These are phyloP conservation scores for Yoshiicerus persimilis DNA, from an alignment of 1,140 invertebrate species.

Conservation along the genomic window DNA sequence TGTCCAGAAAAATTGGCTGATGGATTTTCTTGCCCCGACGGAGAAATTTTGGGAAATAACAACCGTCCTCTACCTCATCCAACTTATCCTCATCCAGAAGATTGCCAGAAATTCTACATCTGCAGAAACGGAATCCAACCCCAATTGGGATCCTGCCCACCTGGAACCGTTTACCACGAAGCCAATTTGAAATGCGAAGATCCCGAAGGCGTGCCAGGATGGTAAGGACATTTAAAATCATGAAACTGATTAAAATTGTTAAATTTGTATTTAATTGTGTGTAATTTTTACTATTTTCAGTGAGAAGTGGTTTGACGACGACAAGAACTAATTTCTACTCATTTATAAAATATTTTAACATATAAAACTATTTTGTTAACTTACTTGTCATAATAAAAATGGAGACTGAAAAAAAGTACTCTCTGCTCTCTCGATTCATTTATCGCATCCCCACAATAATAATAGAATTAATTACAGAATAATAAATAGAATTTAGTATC, in stretches of 20 bases:
- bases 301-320: conserved; percentile 68
- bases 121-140: conserved; percentile 75
- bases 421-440: neutral
- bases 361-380: conserved; percentile 3
- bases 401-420: neutral
- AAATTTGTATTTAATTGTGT: conserved; percentile 2
- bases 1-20: conserved; percentile 66
- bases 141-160: conserved; percentile 72
- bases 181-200: conserved; percentile 77
- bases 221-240: conserved; percentile 60
- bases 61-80: conserved; percentile 73
- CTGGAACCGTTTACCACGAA: conserved; percentile 78
- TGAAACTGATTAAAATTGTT: neutral
- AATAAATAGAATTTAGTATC: no score
- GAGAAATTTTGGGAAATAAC: conserved; percentile 67
- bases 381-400: conserved; percentile 19
- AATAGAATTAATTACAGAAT: no score
- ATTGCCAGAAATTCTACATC: conserved; percentile 83
- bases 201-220: conserved; percentile 76
- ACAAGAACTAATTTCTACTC: conserved; percentile 17
- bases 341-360: neutral
- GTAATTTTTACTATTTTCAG: conserved; percentile 59
- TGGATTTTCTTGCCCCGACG: conserved; percentile 75
- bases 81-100: conserved; percentile 76
- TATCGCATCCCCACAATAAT: neutral